A percentile compares a stretch with the other conserved stretches of the same genome.
These are phyloP conservation scores for Trichomycterus rosablanca DNA, from an alignment of 2,113 vertebrate species.

Conservation along the genomic window DNA sequence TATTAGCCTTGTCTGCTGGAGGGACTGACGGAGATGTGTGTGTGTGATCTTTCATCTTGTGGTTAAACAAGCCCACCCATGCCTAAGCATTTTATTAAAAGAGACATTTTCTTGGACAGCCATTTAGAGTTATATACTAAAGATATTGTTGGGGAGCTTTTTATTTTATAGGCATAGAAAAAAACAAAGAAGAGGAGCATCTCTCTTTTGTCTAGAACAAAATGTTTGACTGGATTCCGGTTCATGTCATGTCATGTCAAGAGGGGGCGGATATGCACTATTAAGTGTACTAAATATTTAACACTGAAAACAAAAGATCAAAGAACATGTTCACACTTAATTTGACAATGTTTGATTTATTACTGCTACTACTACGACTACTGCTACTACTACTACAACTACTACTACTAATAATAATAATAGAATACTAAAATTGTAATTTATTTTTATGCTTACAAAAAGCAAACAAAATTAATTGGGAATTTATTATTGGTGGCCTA, in stretches of 20 bases:
- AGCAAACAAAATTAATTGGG: too few relatives aligned
- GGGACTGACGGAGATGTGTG: slow-evolving; percentile 20
- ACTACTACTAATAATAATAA: too few relatives aligned
- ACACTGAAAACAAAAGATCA: slow-evolving; percentile 8
- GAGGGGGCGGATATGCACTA: neutral
- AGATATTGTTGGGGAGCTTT: slow-evolving; percentile 38
- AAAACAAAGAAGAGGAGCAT: slow-evolving; percentile 19
- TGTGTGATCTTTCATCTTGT: slow-evolving; percentile 26
- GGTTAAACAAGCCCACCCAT: slow-evolving; percentile 38
- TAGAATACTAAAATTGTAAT: too few relatives aligned
- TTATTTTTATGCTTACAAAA: too few relatives aligned
- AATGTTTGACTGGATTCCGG: slow-evolving; percentile 19
- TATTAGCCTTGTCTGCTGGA: slow-evolving; percentile 35
- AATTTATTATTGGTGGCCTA: too few relatives aligned
- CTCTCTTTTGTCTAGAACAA: slow-evolving; percentile 20
- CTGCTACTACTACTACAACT: too few relatives aligned
- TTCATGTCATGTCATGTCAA: slow-evolving; percentile 19
- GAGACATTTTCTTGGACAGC: slow-evolving; percentile 39
- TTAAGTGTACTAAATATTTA: slow-evolving; percentile 1
- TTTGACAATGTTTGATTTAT: neutral
- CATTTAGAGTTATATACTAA: slow-evolving; percentile 38
- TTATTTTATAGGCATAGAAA: slow-evolving; percentile 19
- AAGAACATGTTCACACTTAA: neutral
- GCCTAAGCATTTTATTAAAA: slow-evolving; percentile 43
- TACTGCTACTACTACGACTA: too few relatives aligned